These are phyloP conservation scores for Castor canadensis DNA, from an alignment of 2,113 vertebrate genomes.

Conservation along the genomic window DNA sequence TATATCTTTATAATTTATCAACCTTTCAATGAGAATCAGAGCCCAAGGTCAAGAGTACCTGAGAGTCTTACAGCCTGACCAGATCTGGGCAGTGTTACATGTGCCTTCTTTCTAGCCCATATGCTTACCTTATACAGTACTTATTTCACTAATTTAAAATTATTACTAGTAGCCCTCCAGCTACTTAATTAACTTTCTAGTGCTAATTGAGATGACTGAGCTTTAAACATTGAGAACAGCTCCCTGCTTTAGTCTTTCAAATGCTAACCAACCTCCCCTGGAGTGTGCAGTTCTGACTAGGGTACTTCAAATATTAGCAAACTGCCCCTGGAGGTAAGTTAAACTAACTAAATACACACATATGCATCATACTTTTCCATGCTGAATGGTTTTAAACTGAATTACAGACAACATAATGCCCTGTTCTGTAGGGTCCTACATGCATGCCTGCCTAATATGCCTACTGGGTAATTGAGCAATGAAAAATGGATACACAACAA, in stretches of 20 bases:
- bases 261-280: conserved; percentile 53
- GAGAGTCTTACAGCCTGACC: background rate
- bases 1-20: background rate
- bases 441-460: background rate
- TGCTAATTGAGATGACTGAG: conserved; percentile 40
- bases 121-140: background rate
- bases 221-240: conserved; percentile 44
- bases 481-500: background rate
- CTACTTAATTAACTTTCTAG: conserved; percentile 55
- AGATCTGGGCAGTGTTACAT: background rate
- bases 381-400: conserved; percentile 51
- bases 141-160: conserved; percentile 58
- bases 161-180: conserved; percentile 33
- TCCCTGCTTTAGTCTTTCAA: conserved; percentile 62
- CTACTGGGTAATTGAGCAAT: conserved; percentile 23
- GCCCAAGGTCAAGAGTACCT: background rate
- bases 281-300: conserved; percentile 62
- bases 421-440: background rate
- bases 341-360: conserved; percentile 40
- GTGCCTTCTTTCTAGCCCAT: background rate
- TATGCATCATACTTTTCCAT: conserved; percentile 36
- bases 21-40: background rate
- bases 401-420: conserved; percentile 5
- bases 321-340: conserved; percentile 40
- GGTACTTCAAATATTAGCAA: conserved; percentile 56